phyloP scores from a whole-genome alignment of 2,888 invertebrate genomes.

The Epiblema foenella region DNA sequence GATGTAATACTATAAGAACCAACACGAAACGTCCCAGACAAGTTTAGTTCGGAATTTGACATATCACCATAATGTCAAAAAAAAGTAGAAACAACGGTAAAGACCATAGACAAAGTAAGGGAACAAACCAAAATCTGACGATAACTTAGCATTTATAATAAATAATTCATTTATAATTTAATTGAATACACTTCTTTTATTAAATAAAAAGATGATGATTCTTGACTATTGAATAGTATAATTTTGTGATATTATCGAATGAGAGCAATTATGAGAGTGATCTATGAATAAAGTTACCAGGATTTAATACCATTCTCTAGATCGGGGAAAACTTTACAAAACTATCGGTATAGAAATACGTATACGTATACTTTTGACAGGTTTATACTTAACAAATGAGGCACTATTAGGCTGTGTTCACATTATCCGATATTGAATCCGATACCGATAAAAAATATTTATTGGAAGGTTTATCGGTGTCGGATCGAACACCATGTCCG shows the following conservation, averaged over 20 bases:
- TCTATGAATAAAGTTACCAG: conserved; percentile 19
- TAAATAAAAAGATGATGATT: neutral
- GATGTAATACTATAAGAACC: conserved; percentile 65
- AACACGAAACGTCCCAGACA: conserved; percentile 75
- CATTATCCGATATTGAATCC: too few species aligned
- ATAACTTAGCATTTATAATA: neutral
- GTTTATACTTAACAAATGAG: too few species aligned
- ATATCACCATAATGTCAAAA: conserved; percentile 70
- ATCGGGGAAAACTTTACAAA: neutral
- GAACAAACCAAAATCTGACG: neutral
- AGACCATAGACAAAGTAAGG: conserved; percentile 58
- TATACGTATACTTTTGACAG: too few species aligned
- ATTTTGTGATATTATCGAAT: neutral
- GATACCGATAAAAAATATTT: too few species aligned
- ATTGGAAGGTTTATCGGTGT: too few species aligned
- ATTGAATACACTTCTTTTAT: neutral
- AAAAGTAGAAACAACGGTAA: conserved; percentile 70
- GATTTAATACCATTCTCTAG: neutral
- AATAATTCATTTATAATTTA: neutral
- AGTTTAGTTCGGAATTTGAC: conserved; percentile 82
- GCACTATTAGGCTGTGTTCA: too few species aligned
- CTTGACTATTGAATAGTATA: neutral
- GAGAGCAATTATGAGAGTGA: neutral
- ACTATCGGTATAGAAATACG: too few species aligned
- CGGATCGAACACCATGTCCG: too few species aligned